These are phyloP conservation scores for Cyclopterus lumpus DNA, from an alignment of 2,797 vertebrate genomes.

Conservation along the genomic window DNA sequence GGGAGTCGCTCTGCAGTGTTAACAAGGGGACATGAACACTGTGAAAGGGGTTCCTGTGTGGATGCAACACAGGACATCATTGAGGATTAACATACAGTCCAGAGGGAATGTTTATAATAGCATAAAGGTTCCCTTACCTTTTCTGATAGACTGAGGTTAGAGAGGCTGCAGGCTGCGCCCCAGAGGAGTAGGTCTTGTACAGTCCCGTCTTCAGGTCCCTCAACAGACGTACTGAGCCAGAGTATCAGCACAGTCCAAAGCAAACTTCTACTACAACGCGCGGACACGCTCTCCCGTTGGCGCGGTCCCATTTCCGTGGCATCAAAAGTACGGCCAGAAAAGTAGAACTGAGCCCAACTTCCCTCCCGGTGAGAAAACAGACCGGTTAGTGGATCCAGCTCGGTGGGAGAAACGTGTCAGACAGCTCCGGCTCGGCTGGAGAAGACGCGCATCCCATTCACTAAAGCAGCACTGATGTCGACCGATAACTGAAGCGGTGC, in stretches of 20 bases:
- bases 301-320: constrained; percentile 76
- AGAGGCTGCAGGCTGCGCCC: constrained; percentile 68
- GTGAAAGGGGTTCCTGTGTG: background rate
- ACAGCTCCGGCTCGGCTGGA: constrained; percentile 51
- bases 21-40: constrained; percentile 9
- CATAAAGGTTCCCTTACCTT: constrained; percentile 66
- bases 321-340: constrained; percentile 51
- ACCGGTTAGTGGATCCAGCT: constrained; percentile 40
- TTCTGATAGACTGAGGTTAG: constrained; percentile 80
- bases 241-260: constrained; percentile 74
- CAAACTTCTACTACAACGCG: constrained; percentile 71
- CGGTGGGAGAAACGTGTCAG: constrained; percentile 53
- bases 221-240: constrained; percentile 67
- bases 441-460: constrained; percentile 67
- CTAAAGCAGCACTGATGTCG: constrained; percentile 7
- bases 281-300: constrained; percentile 71
- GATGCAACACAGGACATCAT: background rate
- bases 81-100: background rate
- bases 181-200: constrained; percentile 76
- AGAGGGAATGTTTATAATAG: background rate
- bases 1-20: constrained; percentile 44
- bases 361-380: constrained; percentile 15
- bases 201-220: constrained; percentile 85
- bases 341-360: constrained; percentile 46
- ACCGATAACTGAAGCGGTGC: background rate